Conservation (phyloP, 2,797 vertebrate species). For the Rhynchonycteris naso region DNA sequence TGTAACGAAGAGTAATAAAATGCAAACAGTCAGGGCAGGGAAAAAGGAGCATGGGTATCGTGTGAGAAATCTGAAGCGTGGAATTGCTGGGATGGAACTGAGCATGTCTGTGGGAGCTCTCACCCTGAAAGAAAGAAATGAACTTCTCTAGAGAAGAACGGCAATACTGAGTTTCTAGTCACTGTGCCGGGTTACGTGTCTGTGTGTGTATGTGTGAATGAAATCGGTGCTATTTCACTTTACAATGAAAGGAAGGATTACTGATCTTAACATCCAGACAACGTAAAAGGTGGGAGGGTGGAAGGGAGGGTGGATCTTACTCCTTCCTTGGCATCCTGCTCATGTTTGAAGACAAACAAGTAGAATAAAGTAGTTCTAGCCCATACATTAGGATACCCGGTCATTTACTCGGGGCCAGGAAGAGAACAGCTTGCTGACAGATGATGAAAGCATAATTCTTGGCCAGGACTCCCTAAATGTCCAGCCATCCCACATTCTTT, state of each 20-base stretch:
- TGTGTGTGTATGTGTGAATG: background rate
- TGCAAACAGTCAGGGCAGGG: background rate
- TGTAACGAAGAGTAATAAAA: background rate
- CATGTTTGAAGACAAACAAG: background rate
- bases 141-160: constrained; percentile 1
- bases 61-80: background rate
- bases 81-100: background rate
- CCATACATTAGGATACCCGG: background rate
- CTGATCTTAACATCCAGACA: background rate
- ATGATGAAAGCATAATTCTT: constrained; percentile 9
- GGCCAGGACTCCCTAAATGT: background rate
- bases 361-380: background rate
- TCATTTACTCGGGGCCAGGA: background rate
- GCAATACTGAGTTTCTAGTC: background rate
- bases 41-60: background rate
- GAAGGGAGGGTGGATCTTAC: background rate
- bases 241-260: background rate
- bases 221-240: background rate
- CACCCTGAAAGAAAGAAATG: background rate
- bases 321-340: background rate
- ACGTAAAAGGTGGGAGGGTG: background rate
- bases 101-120: background rate
- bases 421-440: background rate
- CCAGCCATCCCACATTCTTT: background rate
- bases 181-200: background rate